Percentiles rank a stretch among this genome's conserved stretches.
These are phyloP conservation scores for Melanotaenia pygmaea DNA, from an alignment of 2,797 vertebrate species.

Conservation along the genomic window DNA sequence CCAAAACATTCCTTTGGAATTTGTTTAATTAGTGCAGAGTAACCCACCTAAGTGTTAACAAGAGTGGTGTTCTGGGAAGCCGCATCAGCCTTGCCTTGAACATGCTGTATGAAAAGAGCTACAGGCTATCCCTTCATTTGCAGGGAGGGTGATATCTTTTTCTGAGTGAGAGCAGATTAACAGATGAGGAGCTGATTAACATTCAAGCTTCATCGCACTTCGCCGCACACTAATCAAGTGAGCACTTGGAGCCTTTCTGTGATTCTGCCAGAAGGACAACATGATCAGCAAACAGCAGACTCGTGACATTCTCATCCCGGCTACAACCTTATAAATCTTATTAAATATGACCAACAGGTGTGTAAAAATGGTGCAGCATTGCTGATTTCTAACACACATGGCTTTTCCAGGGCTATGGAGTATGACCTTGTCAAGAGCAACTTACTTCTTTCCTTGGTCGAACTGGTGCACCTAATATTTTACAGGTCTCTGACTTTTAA, in stretches of 20 bases:
- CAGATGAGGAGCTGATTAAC: neutral
- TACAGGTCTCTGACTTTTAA: neutral
- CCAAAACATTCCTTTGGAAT: too few relatives aligned
- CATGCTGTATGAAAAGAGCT: neutral
- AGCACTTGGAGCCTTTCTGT: neutral
- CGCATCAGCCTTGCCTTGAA: neutral
- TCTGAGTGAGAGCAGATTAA: neutral
- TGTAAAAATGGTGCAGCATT: neutral
- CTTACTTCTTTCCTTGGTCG: too few relatives aligned
- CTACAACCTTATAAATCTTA: neutral
- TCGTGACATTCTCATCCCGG: neutral
- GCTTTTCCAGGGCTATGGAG: too few relatives aligned
- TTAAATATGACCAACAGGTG: neutral
- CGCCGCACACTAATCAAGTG: neutral
- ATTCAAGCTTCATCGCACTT: neutral
- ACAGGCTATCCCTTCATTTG: neutral
- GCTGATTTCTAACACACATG: neutral
- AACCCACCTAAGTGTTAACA: neutral
- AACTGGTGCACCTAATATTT: neutral
- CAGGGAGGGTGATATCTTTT: neutral
- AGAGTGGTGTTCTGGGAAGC: neutral
- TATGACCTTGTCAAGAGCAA: too few relatives aligned
- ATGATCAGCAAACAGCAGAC: neutral
- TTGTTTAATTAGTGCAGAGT: too few relatives aligned
- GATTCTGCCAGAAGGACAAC: neutral